These are phyloP conservation scores for Acronicta alni DNA, from an alignment of 2,888 invertebrate species.

Conservation along the genomic window DNA sequence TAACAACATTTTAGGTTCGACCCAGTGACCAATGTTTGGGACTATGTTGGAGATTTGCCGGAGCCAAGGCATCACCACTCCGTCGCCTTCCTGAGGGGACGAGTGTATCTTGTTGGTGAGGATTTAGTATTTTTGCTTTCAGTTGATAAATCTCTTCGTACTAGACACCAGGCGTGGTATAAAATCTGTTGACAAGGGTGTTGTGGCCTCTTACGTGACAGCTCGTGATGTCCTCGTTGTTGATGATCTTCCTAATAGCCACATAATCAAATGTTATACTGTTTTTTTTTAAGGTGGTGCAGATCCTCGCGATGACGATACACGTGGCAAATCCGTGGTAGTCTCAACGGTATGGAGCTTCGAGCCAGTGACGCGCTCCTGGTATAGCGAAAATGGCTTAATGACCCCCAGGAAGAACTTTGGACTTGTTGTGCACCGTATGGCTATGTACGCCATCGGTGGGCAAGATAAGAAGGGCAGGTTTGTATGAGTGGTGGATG, in stretches of 20 bases:
- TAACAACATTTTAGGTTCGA: conserved; percentile 79
- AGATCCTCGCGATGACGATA: conserved; percentile 90
- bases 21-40: conserved; percentile 90
- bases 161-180: too few relatives aligned
- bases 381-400: conserved; percentile 91
- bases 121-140: background rate
- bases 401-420: conserved; percentile 91
- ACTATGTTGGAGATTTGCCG: conserved; percentile 91
- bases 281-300: conserved; percentile 87
- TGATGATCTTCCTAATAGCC: too few relatives aligned
- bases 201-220: too few relatives aligned
- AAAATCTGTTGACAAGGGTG: too few relatives aligned
- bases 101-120: conserved; percentile 91
- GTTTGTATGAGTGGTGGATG: conserved; percentile 62
- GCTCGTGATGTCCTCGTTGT: too few relatives aligned
- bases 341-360: conserved; percentile 92
- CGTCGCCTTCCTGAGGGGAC: conserved; percentile 90
- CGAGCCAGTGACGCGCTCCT: conserved; percentile 90
- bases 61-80: conserved; percentile 92
- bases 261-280: too few relatives aligned
- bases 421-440: conserved; percentile 91
- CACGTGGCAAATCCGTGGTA: conserved; percentile 87
- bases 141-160: too few relatives aligned
- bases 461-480: conserved; percentile 91
- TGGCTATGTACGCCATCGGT: conserved; percentile 92